These are phyloP conservation scores for zebrafish (Danio rerio) DNA, from an alignment of 2,113 vertebrate species.

Conservation along the genomic window GRCz12tu NC_133182.1:37184001-37184500, in stretches of 20 bases:
- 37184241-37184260: background rate
- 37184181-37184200: background rate
- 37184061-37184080: background rate
- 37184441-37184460: constrained; percentile 16
- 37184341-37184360: background rate
- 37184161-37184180: background rate
- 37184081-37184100: constrained; percentile 16
- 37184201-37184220: too few relatives aligned
- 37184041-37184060: background rate
- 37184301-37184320: background rate
- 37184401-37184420: constrained; percentile 10
- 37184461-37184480: constrained; percentile 37
- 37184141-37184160: background rate
- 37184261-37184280: background rate
- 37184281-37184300: background rate
- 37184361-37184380: background rate
- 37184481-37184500: constrained; percentile 35
- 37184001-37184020: background rate
- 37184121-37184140: constrained; percentile 8
- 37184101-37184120: background rate
- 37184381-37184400: background rate
- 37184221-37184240: background rate
- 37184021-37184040: constrained; percentile 9
- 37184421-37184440: constrained; percentile 7
- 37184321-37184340: background rate